phyloP scores from a whole-genome alignment of 2,888 invertebrate species.

The Vannuccia rotundouncinata region DNA sequence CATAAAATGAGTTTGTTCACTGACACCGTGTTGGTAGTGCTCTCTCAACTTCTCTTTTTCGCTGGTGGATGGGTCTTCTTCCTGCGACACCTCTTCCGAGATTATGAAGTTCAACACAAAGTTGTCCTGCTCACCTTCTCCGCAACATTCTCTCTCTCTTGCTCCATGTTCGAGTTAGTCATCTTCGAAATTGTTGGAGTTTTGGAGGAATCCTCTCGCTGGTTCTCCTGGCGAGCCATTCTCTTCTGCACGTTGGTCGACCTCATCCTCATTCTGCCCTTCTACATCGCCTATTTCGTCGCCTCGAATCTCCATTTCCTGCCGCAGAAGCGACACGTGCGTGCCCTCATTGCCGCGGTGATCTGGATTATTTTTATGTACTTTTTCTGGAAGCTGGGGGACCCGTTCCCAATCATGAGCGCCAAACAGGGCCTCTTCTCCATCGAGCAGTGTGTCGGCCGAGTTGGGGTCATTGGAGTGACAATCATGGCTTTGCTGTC shows the following conservation, averaged over 20 bases:
- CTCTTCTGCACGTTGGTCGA: slow-evolving; percentile 82
- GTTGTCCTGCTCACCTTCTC: slow-evolving; percentile 92
- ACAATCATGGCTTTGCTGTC: slow-evolving; percentile 97
- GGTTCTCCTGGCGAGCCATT: slow-evolving; percentile 88
- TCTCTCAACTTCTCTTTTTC: slow-evolving; percentile 78
- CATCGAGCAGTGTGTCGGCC: slow-evolving; percentile 75
- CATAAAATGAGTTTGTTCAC: too few relatives aligned
- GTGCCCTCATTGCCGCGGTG: slow-evolving; percentile 12
- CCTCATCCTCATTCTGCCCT: slow-evolving; percentile 89
- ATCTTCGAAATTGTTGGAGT: slow-evolving; percentile 96
- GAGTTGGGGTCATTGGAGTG: slow-evolving; percentile 96
- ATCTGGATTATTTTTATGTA: slow-evolving; percentile 81
- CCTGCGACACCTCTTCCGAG: slow-evolving; percentile 86
- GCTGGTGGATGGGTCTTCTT: slow-evolving; percentile 96
- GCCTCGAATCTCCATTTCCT: slow-evolving; percentile 70
- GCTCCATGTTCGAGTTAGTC: slow-evolving; percentile 96
- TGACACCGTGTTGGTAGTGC: too few relatives aligned
- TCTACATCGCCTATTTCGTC: slow-evolving; percentile 89
- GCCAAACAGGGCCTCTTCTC: slow-evolving; percentile 82
- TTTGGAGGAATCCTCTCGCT: slow-evolving; percentile 79
- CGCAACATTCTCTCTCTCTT: slow-evolving; percentile 85
- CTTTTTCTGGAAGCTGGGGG: slow-evolving; percentile 96
- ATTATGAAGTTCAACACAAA: slow-evolving; percentile 92
- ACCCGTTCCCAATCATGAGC: slow-evolving; percentile 92
- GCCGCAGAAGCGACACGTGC: slow-evolving; percentile 24